A percentile compares a stretch with the other conserved stretches of the same genome.
phyloP scores from a whole-genome alignment of 2,888 invertebrate genomes.

The Pachycephus smyrnensis region DNA sequence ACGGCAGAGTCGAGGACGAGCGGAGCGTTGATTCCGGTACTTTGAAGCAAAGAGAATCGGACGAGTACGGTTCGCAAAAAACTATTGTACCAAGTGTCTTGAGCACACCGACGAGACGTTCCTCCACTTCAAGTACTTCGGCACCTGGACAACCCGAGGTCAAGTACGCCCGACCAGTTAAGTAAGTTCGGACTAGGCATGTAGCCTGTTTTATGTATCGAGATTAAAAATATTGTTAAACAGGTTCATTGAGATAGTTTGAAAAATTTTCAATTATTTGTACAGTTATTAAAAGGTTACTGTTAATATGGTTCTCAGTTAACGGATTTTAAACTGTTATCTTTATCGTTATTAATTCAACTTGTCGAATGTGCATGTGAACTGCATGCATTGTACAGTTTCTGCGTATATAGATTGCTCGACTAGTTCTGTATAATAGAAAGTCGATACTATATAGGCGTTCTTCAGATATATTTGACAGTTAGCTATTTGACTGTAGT shows the following conservation, averaged over 20 bases:
- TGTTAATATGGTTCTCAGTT: background rate
- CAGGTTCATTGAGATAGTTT: background rate
- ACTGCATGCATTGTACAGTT: background rate
- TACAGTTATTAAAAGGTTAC: background rate
- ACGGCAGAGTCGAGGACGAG: conserved; percentile 47
- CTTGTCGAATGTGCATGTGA: background rate
- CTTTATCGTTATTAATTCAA: background rate
- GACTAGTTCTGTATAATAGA: background rate
- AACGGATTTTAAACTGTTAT: background rate
- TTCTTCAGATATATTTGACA: background rate
- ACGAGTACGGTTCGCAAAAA: conserved; percentile 49
- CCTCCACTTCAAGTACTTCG: conserved; percentile 47
- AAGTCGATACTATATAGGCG: background rate
- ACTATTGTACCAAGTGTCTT: conserved; percentile 48
- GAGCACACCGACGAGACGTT: conserved; percentile 46
- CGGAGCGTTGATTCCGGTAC: conserved; percentile 47
- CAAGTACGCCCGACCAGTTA: conserved; percentile 62
- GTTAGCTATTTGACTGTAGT: background rate
- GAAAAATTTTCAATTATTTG: background rate
- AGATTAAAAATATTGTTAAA: background rate
- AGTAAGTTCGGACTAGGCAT: conserved; percentile 51
- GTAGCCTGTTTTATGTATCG: conserved; percentile 26
- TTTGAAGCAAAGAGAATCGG: conserved; percentile 43
- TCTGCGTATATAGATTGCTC: background rate
- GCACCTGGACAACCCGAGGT: conserved; percentile 56